A percentile compares a stretch with the other conserved stretches of the same genome.
These are phyloP conservation scores for Chironomus tepperi DNA, from an alignment of 1,140 invertebrate species.

Conservation along the genomic window DNA sequence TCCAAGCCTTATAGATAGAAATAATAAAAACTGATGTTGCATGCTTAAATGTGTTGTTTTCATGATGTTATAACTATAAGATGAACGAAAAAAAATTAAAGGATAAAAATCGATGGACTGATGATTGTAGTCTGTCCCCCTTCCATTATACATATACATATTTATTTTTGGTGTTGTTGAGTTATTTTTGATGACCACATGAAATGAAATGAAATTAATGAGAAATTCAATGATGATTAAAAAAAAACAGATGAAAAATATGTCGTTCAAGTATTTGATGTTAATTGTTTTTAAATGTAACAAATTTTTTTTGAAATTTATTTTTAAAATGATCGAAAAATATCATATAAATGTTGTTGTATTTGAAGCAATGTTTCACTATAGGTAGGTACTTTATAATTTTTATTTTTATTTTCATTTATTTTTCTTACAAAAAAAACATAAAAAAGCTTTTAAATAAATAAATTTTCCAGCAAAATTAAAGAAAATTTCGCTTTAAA, in stretches of 20 bases:
- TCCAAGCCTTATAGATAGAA: too few relatives aligned
- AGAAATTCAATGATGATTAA: not conserved
- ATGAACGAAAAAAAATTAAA: not conserved
- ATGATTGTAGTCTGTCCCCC: not conserved
- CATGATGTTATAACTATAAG: conserved; percentile 21
- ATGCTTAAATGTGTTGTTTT: conserved; percentile 23
- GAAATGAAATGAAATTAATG: not conserved
- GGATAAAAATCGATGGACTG: not conserved
- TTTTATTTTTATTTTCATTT: not conserved
- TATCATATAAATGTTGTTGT: conserved; percentile 14
- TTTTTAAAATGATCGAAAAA: conserved; percentile 8
- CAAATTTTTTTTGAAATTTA: not conserved
- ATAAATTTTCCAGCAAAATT: not conserved
- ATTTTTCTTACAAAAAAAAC: not conserved
- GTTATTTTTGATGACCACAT: not conserved
- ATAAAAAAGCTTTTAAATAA: not conserved
- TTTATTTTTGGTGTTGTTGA: conserved; percentile 15
- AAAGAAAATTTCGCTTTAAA: not conserved
- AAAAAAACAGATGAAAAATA: conserved; percentile 2
- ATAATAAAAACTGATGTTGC: not conserved
- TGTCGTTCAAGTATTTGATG: conserved; percentile 22
- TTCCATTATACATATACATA: not conserved
- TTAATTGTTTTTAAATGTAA: conserved; percentile 22
- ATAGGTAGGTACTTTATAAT: conserved; percentile 24
- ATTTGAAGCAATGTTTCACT: conserved; percentile 8